Percentiles rank a stretch among this genome's conserved stretches.
phyloP scores from a whole-genome alignment of 1,140 invertebrate species.

The Papilio machaon region DNA sequence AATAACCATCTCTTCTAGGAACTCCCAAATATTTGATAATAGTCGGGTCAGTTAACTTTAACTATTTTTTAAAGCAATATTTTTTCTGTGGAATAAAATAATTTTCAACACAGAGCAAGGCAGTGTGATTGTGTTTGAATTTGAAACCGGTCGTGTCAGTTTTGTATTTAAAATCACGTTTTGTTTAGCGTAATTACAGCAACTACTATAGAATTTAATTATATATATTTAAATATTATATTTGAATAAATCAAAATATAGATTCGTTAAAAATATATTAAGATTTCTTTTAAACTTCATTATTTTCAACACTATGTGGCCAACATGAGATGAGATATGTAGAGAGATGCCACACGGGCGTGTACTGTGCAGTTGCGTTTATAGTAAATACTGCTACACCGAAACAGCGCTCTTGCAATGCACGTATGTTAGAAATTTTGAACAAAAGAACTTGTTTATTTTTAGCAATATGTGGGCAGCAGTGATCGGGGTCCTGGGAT shows the following conservation, averaged over 20 bases:
- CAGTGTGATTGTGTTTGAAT: background rate
- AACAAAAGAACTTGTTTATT: slow-evolving; percentile 9
- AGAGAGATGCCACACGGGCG: background rate
- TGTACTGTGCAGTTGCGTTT: no score
- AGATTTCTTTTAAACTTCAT: background rate
- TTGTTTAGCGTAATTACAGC: background rate
- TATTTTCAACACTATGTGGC: background rate
- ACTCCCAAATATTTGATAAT: background rate
- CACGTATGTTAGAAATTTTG: background rate
- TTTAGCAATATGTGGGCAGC: slow-evolving; percentile 60
- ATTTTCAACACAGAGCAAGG: background rate
- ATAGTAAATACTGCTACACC: background rate
- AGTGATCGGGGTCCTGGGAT: slow-evolving; percentile 54
- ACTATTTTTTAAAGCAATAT: background rate
- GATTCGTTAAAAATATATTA: background rate
- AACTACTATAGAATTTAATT: background rate
- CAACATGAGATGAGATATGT: background rate
- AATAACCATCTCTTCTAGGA: background rate
- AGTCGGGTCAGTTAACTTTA: background rate
- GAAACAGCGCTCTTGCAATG: background rate
- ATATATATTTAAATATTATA: no score
- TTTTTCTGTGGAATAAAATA: background rate
- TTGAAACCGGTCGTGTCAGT: slow-evolving; percentile 17
- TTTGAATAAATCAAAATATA: no score
- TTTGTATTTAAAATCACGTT: slow-evolving; percentile 19